Evolutionary conservation across 1,140 invertebrate genomes (phyloP).

Genomic region (Heliconius nattereri): DNA sequence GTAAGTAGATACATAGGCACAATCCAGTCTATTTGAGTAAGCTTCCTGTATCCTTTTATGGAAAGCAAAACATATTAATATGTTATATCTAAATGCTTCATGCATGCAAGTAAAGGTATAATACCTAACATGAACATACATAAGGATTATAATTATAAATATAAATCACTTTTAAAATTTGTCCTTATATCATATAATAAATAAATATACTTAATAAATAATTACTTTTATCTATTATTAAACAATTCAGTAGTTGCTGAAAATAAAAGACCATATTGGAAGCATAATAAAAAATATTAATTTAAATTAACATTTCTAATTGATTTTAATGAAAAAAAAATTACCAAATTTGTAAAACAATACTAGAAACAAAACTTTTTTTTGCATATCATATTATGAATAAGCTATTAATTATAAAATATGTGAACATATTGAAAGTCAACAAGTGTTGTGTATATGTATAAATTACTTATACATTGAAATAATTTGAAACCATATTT

Average conservation of each 20-base stretch:
- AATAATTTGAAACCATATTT: background rate
- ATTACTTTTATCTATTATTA: background rate
- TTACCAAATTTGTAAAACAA: background rate
- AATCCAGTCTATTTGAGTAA: conserved; percentile 38
- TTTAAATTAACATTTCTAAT: background rate
- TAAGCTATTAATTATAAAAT: too few relatives aligned
- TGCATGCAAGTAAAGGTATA: background rate
- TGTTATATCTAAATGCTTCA: background rate
- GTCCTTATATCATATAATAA: background rate
- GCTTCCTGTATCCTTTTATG: conserved; percentile 23
- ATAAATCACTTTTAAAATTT: background rate
- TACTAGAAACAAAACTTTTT: background rate
- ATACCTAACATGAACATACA: background rate
- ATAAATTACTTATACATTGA: background rate
- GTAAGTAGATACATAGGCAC: conserved; percentile 26
- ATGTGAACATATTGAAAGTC: too few relatives aligned
- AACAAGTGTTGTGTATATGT: background rate
- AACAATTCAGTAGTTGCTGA: background rate
- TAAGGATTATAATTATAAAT: background rate
- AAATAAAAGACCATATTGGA: background rate
- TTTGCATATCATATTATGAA: too few relatives aligned
- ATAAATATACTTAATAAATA: background rate
- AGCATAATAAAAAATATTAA: background rate
- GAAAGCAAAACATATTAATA: conserved; percentile 3
- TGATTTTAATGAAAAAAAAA: background rate